Percentiles rank a stretch among this genome's conserved stretches.
These are phyloP conservation scores for Druceiella hillmani DNA, from an alignment of 2,888 invertebrate genomes.

Conservation along the genomic window DNA sequence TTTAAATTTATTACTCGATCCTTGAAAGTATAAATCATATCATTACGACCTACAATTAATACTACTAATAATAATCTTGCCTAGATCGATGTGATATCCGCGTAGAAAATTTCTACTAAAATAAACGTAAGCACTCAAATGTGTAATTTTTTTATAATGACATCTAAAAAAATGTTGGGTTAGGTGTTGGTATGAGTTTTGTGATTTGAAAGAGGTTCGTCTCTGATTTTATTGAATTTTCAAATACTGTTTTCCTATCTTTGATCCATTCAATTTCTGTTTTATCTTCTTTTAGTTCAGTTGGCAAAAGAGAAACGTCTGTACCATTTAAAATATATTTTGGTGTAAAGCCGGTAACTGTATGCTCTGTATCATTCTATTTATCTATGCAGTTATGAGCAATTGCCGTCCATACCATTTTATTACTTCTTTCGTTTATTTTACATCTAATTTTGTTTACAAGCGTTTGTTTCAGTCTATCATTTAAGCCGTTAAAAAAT, in stretches of 20 bases:
- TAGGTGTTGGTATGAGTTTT: no score
- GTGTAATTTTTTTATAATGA: no score
- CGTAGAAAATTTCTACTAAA: no score
- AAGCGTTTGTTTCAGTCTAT: conserved; percentile 27
- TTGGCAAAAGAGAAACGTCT: conserved; percentile 23
- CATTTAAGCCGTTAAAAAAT: conserved; percentile 25
- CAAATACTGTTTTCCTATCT: conserved; percentile 24
- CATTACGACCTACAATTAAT: no score
- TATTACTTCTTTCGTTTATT: conserved; percentile 24
- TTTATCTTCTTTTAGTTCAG: conserved; percentile 15
- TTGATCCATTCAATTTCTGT: conserved; percentile 13
- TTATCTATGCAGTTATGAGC: conserved; percentile 25
- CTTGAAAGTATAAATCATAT: no score
- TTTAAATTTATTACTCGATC: no score
- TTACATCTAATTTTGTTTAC: conserved; percentile 27
- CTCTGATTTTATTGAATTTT: conserved; percentile 25
- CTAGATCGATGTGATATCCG: no score
- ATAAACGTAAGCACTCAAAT: no score
- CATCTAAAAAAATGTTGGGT: no score
- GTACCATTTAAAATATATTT: conserved; percentile 26
- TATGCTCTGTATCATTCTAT: conserved; percentile 28
- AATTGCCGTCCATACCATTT: conserved; percentile 27
- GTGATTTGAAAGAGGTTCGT: no score
- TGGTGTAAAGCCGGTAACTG: conserved; percentile 27
- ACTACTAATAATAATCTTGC: no score